Percentiles rank a stretch among this genome's conserved stretches.
phyloP scores from a whole-genome alignment of 2,113 vertebrate genomes.

The Empidonax alnorum region DNA sequence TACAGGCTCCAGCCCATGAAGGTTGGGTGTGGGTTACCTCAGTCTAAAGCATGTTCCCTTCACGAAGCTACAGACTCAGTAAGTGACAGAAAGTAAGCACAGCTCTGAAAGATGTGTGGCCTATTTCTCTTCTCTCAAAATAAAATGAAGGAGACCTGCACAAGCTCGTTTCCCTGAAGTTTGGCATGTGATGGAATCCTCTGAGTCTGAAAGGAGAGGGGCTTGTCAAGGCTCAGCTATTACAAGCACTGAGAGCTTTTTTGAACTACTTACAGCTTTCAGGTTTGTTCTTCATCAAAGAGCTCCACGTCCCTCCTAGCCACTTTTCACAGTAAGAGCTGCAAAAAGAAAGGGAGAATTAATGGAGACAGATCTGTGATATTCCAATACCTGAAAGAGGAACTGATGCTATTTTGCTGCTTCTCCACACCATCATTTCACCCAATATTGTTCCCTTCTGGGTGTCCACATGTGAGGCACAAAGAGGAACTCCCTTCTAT shows the following conservation, averaged over 20 bases:
- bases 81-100: not conserved
- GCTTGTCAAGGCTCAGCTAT: not conserved
- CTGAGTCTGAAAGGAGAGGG: not conserved
- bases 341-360: conserved; percentile 1
- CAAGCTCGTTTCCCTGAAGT: not conserved
- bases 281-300: conserved; percentile 32
- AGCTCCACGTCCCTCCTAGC: not conserved
- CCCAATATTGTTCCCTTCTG: not conserved
- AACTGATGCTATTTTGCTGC: not conserved
- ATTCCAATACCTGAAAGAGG: not conserved
- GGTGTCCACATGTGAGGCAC: not conserved
- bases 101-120: not conserved
- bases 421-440: not conserved
- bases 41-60: not conserved
- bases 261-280: not conserved
- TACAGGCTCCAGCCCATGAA: not conserved
- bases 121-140: not conserved
- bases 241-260: not conserved
- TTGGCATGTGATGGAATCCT: not conserved
- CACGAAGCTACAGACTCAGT: not conserved
- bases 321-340: conserved; percentile 3
- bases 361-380: not conserved
- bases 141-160: not conserved
- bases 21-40: not conserved
- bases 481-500: not conserved